Conservation (phyloP, 2,797 vertebrate species). For the Eupleurogrammus muticus region DNA sequence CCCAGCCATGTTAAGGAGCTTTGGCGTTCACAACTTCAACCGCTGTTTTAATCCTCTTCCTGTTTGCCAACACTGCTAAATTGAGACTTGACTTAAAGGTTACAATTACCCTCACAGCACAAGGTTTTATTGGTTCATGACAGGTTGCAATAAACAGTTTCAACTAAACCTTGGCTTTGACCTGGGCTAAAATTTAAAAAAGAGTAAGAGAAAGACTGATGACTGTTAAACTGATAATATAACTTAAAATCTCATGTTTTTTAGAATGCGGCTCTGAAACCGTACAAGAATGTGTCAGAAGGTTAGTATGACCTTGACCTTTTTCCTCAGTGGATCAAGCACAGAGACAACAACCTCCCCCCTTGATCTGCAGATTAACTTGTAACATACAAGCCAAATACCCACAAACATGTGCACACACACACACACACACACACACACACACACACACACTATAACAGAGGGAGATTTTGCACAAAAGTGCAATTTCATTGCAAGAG, state of each 20-base stretch:
- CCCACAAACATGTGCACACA: slow-evolving; percentile 23
- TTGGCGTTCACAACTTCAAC: slow-evolving; percentile 65
- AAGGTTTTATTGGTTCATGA: slow-evolving; percentile 16
- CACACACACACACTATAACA: too few species aligned
- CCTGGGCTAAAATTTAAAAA: neutral
- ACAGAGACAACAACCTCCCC: slow-evolving; percentile 23
- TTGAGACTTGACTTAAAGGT: slow-evolving; percentile 44
- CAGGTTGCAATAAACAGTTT: neutral
- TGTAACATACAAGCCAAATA: slow-evolving; percentile 29
- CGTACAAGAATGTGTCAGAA: slow-evolving; percentile 41
- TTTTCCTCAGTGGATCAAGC: slow-evolving; percentile 58
- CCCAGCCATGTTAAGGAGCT: slow-evolving; percentile 45
- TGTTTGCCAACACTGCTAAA: slow-evolving; percentile 65
- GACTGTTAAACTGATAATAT: slow-evolving; percentile 1
- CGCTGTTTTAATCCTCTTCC: slow-evolving; percentile 63
- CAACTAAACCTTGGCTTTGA: neutral
- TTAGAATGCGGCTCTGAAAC: slow-evolving; percentile 25
- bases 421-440: too few species aligned
- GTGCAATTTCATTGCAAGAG: slow-evolving; percentile 1
- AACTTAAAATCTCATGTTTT: slow-evolving; percentile 33
- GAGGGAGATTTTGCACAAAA: slow-evolving; percentile 5
- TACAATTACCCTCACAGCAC: slow-evolving; percentile 30
- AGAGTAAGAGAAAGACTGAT: neutral
- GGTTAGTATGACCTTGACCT: slow-evolving; percentile 46
- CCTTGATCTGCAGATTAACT: slow-evolving; percentile 64